Evolutionary conservation across 2,113 vertebrate species (phyloP), one percentile per base, ranked within the genome.

Genomic region (Varanus salvator): DNA sequence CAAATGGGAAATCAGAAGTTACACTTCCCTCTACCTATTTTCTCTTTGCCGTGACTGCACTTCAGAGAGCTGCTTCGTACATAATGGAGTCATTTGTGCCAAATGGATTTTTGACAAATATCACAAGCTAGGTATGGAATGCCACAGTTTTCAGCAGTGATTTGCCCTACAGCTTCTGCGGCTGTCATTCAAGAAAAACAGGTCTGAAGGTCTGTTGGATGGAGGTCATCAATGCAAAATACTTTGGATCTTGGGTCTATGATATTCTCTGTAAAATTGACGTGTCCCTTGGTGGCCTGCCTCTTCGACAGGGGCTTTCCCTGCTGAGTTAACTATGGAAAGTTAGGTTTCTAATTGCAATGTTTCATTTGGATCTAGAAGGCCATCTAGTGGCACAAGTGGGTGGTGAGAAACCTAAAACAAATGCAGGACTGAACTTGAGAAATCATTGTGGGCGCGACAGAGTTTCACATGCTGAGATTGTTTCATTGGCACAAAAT

Each of bases 381-480:
- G 90, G 93, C 92, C 96, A 96, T 94, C 96, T 96, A 96, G 96
- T 94, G 96, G 95, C 88, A 92, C 38, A 94, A 90, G 19, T 0
- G 90, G 8, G 95, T 80, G 95, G 34, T 2, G 52, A n/a, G 87
- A 82, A 86, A 34, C 50, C 0, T 0, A 9, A 1, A 6, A 90
- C 25, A 44, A 44, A 1, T 15, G 6, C 0, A 29, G 0, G 0
- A 3, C 64, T 44, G 1, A 8, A 80, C 44, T 85, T 64, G 66
- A 76, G 50, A 14, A 8, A 0, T 50, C 9, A 7, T 11, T 21
- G 57, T 25, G 4, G 2, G 2, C 84, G 48, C 7, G 50, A 27
- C 0, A 50, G 85, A 54, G 12, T 29, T 21, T 3, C 23, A 0
- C 19, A 44, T 52, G 69, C 44, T 83, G 87, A 84, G 19, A 57